Evolutionary conservation across 2,888 invertebrate genomes (phyloP).

Genomic region (Protodeltote pygarga): DNA sequence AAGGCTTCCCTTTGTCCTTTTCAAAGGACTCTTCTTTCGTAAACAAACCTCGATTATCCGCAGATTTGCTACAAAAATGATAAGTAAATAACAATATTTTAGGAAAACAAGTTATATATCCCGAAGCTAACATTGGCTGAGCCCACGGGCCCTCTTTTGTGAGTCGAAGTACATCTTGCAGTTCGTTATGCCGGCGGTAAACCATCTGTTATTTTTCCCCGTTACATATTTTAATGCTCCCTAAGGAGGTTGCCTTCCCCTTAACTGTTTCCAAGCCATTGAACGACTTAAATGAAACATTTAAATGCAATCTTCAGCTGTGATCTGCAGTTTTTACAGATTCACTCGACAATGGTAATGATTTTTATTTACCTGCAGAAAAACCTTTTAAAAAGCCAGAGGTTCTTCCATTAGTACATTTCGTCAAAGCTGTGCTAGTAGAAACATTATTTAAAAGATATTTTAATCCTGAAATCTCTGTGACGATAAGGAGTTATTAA

Average conservation of each 20-base stretch:
- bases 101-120: constrained; percentile 80
- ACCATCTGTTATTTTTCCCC: constrained; percentile 84
- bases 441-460: too few species aligned
- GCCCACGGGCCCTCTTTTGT: constrained; percentile 60
- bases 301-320: constrained; percentile 70
- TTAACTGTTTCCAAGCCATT: constrained; percentile 78
- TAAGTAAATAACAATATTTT: constrained; percentile 84
- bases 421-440: too few species aligned
- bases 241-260: constrained; percentile 62
- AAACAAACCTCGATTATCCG: constrained; percentile 78
- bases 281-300: constrained; percentile 77
- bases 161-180: constrained; percentile 69
- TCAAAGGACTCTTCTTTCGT: constrained; percentile 66
- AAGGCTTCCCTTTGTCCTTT: constrained; percentile 61
- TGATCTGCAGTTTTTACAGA: constrained; percentile 52
- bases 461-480: too few species aligned
- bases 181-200: constrained; percentile 75
- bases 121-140: constrained; percentile 73
- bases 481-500: too few species aligned
- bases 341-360: constrained; percentile 11
- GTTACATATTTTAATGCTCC: constrained; percentile 83
- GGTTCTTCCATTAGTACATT: too few species aligned
- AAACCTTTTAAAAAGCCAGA: too few species aligned
- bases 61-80: constrained; percentile 81
- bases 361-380: constrained; percentile 18